These are phyloP conservation scores for Drosophila baimaii DNA, from an alignment of 1,140 invertebrate species.

Conservation along the genomic window DNA sequence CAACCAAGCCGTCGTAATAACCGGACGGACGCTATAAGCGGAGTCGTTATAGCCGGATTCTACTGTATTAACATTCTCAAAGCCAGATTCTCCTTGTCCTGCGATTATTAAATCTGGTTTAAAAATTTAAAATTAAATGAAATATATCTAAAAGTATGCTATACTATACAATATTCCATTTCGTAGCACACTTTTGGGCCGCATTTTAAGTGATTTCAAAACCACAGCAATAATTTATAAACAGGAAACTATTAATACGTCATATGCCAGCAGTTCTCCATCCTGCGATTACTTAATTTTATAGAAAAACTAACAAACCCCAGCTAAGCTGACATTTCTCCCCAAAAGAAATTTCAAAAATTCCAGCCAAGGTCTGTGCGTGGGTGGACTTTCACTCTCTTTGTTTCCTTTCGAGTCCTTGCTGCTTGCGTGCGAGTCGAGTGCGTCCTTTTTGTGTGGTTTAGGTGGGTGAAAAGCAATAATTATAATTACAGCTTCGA, in stretches of 20 bases:
- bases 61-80: no score
- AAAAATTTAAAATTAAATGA: no score
- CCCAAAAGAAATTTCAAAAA: slow-evolving; percentile 1
- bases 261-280: background rate
- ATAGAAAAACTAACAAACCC: background rate
- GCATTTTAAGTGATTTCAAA: no score
- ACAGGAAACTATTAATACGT: background rate
- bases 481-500: slow-evolving; percentile 71
- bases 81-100: no score
- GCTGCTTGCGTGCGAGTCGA: slow-evolving; percentile 63
- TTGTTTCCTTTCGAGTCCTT: slow-evolving; percentile 11
- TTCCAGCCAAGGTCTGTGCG: background rate
- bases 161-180: no score
- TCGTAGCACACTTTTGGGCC: no score
- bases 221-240: no score
- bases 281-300: background rate
- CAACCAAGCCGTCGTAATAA: no score
- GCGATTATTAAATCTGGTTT: no score
- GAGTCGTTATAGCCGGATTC: no score
- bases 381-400: slow-evolving; percentile 17
- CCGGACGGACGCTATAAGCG: no score
- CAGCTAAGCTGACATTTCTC: background rate
- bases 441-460: slow-evolving; percentile 28
- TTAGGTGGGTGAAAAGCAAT: slow-evolving; percentile 39
- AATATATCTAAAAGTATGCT: no score